Evolutionary conservation across 2,113 vertebrate genomes (phyloP), one percentile per base, ranked within the genome.

Genomic region (Larimichthys polyactis): DNA sequence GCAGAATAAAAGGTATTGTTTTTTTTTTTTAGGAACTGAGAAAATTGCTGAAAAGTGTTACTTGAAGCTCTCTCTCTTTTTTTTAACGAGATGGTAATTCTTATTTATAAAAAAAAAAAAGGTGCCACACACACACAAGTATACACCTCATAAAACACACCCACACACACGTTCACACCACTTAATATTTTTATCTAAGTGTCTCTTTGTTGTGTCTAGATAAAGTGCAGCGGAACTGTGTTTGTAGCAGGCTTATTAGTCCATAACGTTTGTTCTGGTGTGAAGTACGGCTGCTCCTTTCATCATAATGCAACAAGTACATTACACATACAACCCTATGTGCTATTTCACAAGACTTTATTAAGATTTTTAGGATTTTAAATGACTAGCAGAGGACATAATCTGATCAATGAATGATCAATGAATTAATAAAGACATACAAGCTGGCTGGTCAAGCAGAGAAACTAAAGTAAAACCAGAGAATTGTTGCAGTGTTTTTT

Each of bases 221-320:
- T 74, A 73, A 86, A 79, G 48, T 36, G 24, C 27, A 11, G 40
- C 44, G n/a, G 48, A 62, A 63, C 73, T 36, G 60, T 7, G 27
- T 64, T 78, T 43, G 6, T 15, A 40, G 24, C 22, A 80, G 48
- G 54, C 71, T 83, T 75, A 83, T 75, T 70, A 79, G 48, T 74
- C 36, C 58, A 79, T 79, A 67, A 83, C 86, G 74, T 71, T 75
- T 44, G n/a, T 70, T 79, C 52, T 71, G 52, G 79, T 79, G 75
- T 79, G 32, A 66, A 71, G 44, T n/a, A 29, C 15, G n/a, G 51
- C 36, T 6, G 15, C 44, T 62, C 36, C 22, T 40, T 2, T 40
- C 36, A 40, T 40, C 36, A 40, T 40, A 40, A 8, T 40, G 8
- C 8, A 40, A 40, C 36, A 40, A 40, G 7, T 40, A 40, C 36